These are phyloP conservation scores for Morpho achilles DNA, from an alignment of 2,888 invertebrate species.

Conservation along the genomic window DNA sequence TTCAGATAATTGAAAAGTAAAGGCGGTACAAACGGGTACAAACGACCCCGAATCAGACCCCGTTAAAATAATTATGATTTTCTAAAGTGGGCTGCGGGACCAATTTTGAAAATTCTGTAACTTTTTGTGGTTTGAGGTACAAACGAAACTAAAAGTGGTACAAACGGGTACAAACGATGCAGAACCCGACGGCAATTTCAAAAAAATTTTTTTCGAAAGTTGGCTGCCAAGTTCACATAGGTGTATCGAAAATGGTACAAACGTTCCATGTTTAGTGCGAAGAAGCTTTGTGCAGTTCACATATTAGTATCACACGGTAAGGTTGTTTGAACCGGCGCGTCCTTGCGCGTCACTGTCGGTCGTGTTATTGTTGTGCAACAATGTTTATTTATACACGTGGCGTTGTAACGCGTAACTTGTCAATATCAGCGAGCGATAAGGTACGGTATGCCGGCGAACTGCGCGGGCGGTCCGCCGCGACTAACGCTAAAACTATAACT, in stretches of 20 bases:
- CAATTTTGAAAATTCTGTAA: too few species aligned
- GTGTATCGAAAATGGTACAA: slow-evolving; percentile 26
- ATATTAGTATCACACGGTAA: slow-evolving; percentile 20
- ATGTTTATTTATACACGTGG: slow-evolving; percentile 77
- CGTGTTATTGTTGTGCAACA: slow-evolving; percentile 75
- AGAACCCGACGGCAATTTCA: too few species aligned
- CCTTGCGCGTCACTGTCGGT: slow-evolving; percentile 45
- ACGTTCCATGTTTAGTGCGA: not conserved
- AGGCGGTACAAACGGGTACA: too few species aligned
- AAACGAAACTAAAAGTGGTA: too few species aligned
- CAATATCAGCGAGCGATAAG: slow-evolving; percentile 54
- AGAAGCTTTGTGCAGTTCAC: slow-evolving; percentile 23
- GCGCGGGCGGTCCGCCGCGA: slow-evolving; percentile 62
- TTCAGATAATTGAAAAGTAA: too few species aligned
- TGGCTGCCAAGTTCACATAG: too few species aligned
- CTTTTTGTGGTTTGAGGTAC: too few species aligned
- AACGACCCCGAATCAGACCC: too few species aligned
- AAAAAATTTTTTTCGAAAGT: too few species aligned
- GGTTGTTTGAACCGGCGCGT: slow-evolving; percentile 23
- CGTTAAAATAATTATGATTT: too few species aligned
- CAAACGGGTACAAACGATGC: too few species aligned
- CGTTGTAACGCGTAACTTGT: slow-evolving; percentile 49
- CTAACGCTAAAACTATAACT: slow-evolving; percentile 61
- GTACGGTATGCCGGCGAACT: slow-evolving; percentile 53
- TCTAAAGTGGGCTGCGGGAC: too few species aligned